Conservation (phyloP, 2,797 vertebrate genomes). For the Sternotherus odoratus region DNA sequence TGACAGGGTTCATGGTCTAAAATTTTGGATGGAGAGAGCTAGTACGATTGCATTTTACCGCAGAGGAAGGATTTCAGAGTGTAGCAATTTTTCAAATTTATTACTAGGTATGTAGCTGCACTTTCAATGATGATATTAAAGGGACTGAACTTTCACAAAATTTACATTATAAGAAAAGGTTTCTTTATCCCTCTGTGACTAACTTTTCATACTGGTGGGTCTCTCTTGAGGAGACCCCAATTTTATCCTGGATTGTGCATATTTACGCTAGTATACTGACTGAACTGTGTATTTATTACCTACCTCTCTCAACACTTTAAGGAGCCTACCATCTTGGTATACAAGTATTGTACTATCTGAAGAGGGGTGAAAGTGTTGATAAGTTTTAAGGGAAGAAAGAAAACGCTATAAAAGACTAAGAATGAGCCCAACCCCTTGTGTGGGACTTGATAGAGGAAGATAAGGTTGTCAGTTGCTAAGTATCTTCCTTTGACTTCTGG, state of each 20-base stretch:
- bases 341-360: neutral
- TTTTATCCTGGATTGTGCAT: neutral
- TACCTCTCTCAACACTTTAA: neutral
- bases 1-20: neutral
- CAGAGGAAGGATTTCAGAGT: neutral
- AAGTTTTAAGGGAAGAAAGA: neutral
- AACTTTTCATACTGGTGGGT: neutral
- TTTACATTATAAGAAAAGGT: no score
- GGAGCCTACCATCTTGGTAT: neutral
- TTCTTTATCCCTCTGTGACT: neutral
- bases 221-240: neutral
- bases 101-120: neutral
- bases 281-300: neutral
- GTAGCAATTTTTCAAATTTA: neutral
- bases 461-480: slow-evolving; percentile 36
- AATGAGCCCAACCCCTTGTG: fast-evolving
- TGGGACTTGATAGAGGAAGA: slow-evolving; percentile 5
- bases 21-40: neutral
- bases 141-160: no score
- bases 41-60: neutral
- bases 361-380: neutral
- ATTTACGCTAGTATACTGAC: neutral
- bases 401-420: neutral
- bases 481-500: slow-evolving; percentile 60
- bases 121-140: neutral